Conservation (phyloP, 2,888 invertebrate genomes). For the Drosophila anomalata region DNA sequence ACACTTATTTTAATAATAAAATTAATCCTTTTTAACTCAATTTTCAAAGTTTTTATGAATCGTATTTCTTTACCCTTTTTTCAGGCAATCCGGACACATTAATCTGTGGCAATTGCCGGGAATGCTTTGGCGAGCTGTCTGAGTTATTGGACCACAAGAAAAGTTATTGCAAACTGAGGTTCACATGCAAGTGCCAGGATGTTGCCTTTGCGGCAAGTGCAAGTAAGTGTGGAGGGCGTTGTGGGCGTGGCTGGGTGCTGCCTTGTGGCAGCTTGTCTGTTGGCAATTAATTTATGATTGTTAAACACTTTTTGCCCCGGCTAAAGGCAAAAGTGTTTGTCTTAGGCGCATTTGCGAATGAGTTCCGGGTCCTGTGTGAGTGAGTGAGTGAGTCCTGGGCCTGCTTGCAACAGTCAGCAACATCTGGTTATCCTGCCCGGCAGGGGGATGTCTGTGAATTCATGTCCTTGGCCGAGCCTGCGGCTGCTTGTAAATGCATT, state of each 20-base stretch:
- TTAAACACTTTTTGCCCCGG: conserved; percentile 78
- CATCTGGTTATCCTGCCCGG: conserved; percentile 48
- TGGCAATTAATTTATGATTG: conserved; percentile 83
- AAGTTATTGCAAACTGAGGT: conserved; percentile 89
- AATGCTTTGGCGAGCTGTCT: conserved; percentile 89
- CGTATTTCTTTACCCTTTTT: conserved; percentile 61
- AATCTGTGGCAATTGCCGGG: conserved; percentile 91
- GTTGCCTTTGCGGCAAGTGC: conserved; percentile 84
- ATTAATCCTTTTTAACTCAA: neutral
- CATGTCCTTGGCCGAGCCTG: conserved; percentile 51
- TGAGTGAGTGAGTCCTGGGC: conserved; percentile 5
- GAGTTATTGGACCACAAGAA: conserved; percentile 91
- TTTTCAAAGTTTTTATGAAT: neutral
- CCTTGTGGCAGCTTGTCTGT: conserved; percentile 48
- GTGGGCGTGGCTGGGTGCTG: conserved; percentile 5
- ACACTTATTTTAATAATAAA: too few species aligned
- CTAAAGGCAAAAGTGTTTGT: conserved; percentile 51
- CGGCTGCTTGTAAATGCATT: conserved; percentile 63
- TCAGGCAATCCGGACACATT: conserved; percentile 90
- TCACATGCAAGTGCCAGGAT: conserved; percentile 89
- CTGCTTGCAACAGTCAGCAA: conserved; percentile 67
- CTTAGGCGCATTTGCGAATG: conserved; percentile 43
- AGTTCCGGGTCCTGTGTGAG: neutral
- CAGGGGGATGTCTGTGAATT: conserved; percentile 45
- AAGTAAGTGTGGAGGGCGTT: conserved; percentile 49